Base-by-base conservation (phyloP, 2,113 vertebrate genomes). In the Apteryx mantelli region DNA sequence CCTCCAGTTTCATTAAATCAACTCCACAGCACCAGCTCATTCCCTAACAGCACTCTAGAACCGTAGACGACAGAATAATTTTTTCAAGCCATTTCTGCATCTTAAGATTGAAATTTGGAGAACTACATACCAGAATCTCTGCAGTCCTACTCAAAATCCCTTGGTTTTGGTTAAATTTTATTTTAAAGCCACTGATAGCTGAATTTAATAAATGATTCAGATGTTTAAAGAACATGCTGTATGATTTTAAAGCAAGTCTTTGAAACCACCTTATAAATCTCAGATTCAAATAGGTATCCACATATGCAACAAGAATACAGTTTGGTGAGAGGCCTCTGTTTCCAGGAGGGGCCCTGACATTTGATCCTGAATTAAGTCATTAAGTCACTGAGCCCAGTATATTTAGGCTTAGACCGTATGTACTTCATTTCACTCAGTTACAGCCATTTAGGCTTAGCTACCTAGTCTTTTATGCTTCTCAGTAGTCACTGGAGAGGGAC, bases 151-250 rank as follows among this genome's bases (percentile, higher is more conserved):
- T 76, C n/a, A 69, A 75, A 85, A 81, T 78, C 40, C 55, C 38
- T 92, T 95, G 75, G 88, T 89, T 92, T 74, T 69, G 60, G 68
- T 85, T 95, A 86, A 95, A 93, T 91, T 96, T 50, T 34, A 61
- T 95, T 96, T 96, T 91, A 97, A 93, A 97, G 78, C 32, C 42
- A 56, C 42, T 88, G 94, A 91, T 70, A 91, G 52, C 65, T 42
- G 77, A 94, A 91, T 95, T 94, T 60, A 96, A 89, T 91, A 97
- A 96, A 97, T 95, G 26, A 95, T 95, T 97, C 89, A 94, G 86
- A 75, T 94, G 80, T 69, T 96, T 85, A 88, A 76, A 22, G 81
- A 94, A 56, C 80, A 92, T 82, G 87, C 40, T 26, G 9, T 82
- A 52, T 44, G 93, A 93, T 97, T 96, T 97, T 94, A 88, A 96